Base-by-base conservation (phyloP, 1,140 invertebrate species). In the Cepaea nemoralis region DNA sequence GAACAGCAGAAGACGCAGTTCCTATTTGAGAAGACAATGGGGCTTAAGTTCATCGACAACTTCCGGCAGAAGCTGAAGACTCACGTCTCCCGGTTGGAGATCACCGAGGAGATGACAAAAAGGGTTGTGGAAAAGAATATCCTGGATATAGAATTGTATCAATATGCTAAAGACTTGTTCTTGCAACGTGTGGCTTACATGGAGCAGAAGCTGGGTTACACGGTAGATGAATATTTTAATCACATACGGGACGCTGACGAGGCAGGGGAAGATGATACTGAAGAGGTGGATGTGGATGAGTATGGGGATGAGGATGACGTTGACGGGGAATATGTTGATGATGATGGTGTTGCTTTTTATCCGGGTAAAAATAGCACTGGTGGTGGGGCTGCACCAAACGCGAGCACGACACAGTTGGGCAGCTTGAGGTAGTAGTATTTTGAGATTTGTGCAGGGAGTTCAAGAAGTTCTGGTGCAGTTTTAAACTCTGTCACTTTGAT, bases 1-100 rank as follows among this genome's bases (percentile, higher is more conserved):
- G 95, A 95, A 91, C 98, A 98, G 92, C 88, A 95, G 94, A 95
- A 96, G 82, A 96, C 96, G 40, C 98, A 99, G 91, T 97, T 97
- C 89, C 94, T 99, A 55, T 99, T 99, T 92, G 98, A 99, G 91
- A 95, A 97, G 91, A 98, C 96, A n/a, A 99, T 99, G 91, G 95
- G 96, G 90, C 93, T 99, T 87, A 93, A 95, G 67, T 91, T 91
- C 77, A 74, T 85, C 16, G 83, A 83, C 12, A 83, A 88, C 63
- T 91, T 89, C 80, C 67, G 69, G 19, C 88, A 90, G 77, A 82
- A 79, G 24, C 84, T 86, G 19, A 82, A 78, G n/a, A 93, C 92
- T 19, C 91, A 91, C 74, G 89, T 89, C 66, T 88, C 87, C 77
- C 86, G 83, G 40, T 88, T 89, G 94, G 87, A 93, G 94, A 92